Percentiles rank a stretch among this genome's conserved stretches.
These are phyloP conservation scores for Parthenolecanium corni DNA, from an alignment of 2,888 invertebrate species.

Conservation along the genomic window DNA sequence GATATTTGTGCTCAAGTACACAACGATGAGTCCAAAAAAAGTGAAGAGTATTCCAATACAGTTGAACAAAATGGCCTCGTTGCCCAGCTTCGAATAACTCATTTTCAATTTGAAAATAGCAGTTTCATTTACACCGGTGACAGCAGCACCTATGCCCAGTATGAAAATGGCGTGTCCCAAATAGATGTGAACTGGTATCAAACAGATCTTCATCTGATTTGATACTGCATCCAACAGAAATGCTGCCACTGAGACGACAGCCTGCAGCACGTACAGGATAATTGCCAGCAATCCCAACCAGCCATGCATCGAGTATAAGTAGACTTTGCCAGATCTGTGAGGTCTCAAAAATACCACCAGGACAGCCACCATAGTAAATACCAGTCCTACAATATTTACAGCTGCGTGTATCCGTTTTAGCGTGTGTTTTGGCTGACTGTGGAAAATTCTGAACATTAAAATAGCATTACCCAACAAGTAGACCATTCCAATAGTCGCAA, in stretches of 20 bases:
- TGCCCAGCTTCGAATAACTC: no score
- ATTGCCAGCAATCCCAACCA: conserved; percentile 66
- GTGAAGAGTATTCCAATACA: no score
- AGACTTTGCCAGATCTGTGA: conserved; percentile 53
- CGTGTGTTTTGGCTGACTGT: no score
- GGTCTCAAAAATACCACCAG: conserved; percentile 74
- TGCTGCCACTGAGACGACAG: conserved; percentile 41
- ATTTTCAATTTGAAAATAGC: conserved; percentile 48
- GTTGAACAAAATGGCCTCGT: no score
- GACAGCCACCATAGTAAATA: conserved; percentile 56
- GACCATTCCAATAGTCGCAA: no score
- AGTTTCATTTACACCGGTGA: conserved; percentile 69
- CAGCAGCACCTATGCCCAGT: conserved; percentile 52
- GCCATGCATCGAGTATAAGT: conserved; percentile 64
- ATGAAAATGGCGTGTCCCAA: conserved; percentile 65
- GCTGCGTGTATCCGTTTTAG: conserved; percentile 63
- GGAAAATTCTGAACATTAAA: no score
- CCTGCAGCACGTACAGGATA: conserved; percentile 50
- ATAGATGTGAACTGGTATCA: conserved; percentile 64
- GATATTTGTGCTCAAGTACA: no score
- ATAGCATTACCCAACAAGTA: no score
- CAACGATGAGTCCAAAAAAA: no score
- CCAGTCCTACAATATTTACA: conserved; percentile 50
- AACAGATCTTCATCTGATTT: conserved; percentile 46
- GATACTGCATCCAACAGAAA: conserved; percentile 64